Evolutionary conservation across 2,888 invertebrate genomes (phyloP), one percentile per base, ranked within the genome.

Genomic region (Siphlonurus alternatus): DNA sequence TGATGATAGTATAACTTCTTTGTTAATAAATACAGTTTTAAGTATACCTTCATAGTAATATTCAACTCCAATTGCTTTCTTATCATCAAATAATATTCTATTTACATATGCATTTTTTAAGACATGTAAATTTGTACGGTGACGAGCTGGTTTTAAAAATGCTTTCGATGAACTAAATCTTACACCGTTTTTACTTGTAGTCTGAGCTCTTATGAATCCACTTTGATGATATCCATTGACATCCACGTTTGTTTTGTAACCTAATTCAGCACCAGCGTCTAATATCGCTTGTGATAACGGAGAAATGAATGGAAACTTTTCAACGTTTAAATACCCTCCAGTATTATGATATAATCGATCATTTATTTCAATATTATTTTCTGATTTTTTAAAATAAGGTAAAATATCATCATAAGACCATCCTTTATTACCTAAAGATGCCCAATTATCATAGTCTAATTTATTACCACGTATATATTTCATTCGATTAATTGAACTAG

Each of bases 401-500:
- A 93, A 76, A 0, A 86, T 87, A 67, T 90, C 87, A 63, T 85
- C 81, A 69, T 85, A 87, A 2, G 88, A 84, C 96, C 96, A 96
- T 1, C 94, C 94, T 1, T 85, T 83, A 73, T 93, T 93, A 0
- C 94, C 96, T 66, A 85, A 74, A 0, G 83, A 78, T 72, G 93
- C 93, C 96, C 96, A 96, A 0, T 79, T 78, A 73, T 96, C 92
- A 75, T 94, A 96, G 74, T 96, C 96, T 68, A 82, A 84, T 69
- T 84, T 86, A 73, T 95, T 93, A 0, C 95, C 96, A 64, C 94
- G 79, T 2, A 93, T 77, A 71, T 95, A 95, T 0, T 93, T 77
- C 94, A 95, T 94, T 75, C 91, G 92, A 75, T 95, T 95, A 0
- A 94, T 79, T 0, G 93, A 91, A 51, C 89, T 89, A 18, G 88